Conservation (phyloP, 1,140 invertebrate genomes). For the Monochamus saltuarius region DNA sequence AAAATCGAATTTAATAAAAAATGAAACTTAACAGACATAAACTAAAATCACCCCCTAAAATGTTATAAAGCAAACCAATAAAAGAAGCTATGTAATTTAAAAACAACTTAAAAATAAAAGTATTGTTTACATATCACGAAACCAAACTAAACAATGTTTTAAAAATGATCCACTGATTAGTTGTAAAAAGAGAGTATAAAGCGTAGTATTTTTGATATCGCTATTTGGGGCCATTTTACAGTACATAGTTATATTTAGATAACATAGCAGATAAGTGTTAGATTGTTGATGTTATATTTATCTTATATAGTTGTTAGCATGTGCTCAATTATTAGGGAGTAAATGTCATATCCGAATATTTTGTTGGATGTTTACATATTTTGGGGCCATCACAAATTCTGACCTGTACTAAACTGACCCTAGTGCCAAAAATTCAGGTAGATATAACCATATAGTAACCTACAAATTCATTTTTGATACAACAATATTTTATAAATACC, state of each 20-base stretch:
- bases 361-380: slow-evolving; percentile 26
- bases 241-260: slow-evolving; percentile 22
- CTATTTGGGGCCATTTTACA: slow-evolving; percentile 39
- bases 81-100: neutral
- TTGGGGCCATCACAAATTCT: slow-evolving; percentile 30
- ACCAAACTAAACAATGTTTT: slow-evolving; percentile 15
- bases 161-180: neutral
- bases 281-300: slow-evolving; percentile 34
- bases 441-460: no score
- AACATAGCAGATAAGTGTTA: slow-evolving; percentile 35
- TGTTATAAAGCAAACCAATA: no score
- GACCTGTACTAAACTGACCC: no score
- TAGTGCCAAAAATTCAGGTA: no score
- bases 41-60: neutral
- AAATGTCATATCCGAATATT: slow-evolving; percentile 24
- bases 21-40: slow-evolving; percentile 23
- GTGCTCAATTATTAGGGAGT: slow-evolving; percentile 43
- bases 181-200: slow-evolving; percentile 32
- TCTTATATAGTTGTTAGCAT: slow-evolving; percentile 35
- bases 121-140: slow-evolving; percentile 18
- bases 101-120: slow-evolving; percentile 17
- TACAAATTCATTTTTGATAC: no score
- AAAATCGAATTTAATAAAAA: slow-evolving; percentile 15
- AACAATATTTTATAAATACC: slow-evolving; percentile 1
- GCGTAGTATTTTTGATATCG: slow-evolving; percentile 45